Evolutionary conservation across 1,140 invertebrate species (phyloP), one percentile per base, ranked within the genome.

Genomic region (Gryon sp.): DNA sequence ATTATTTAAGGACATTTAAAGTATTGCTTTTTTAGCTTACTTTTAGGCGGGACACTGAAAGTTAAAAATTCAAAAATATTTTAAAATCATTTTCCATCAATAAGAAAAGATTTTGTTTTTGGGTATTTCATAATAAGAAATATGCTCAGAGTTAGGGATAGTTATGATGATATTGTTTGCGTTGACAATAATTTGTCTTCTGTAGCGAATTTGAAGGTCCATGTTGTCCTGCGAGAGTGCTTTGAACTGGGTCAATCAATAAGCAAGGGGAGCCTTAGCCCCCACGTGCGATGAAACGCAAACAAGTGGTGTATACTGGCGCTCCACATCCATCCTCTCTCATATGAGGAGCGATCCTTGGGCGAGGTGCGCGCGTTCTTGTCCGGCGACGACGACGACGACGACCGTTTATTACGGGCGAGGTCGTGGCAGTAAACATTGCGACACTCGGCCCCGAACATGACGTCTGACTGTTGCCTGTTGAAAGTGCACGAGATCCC

Each of bases 241-340:
- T 69, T 81, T 77, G 78, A 88, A 88, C 72, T 88, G 75, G 87
- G 87, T 89, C 86, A 86, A 88, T 89, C 86, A 87, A 88, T 88
- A 88, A 82, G 80, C 74, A 73, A n/a, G 70, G 78, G 79, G 69
- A 80, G 75, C 68, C 78, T 83, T 83, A 75, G 75, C 41, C 69
- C 70, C n/a, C n/a, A n/a, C n/a, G n/a, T n/a, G 75, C 78, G 5
- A 57, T 62, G 62, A 75, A 70, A 53, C 59, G 60, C 38, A 2
- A 6, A n/a, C n/a, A n/a, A n/a, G n/a, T n/a, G n/a, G n/a, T n/a
- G n/a, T n/a, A n/a, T n/a, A n/a, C n/a, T n/a, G n/a, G n/a, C n/a
- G n/a, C n/a, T n/a, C n/a, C n/a, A n/a, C n/a, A n/a, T n/a, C n/a
- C n/a, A n/a, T n/a, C n/a, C n/a, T n/a, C n/a, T n/a, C n/a, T n/a